Conservation (phyloP, 2,888 invertebrate genomes). For the Gonocerus acuteangulatus region DNA sequence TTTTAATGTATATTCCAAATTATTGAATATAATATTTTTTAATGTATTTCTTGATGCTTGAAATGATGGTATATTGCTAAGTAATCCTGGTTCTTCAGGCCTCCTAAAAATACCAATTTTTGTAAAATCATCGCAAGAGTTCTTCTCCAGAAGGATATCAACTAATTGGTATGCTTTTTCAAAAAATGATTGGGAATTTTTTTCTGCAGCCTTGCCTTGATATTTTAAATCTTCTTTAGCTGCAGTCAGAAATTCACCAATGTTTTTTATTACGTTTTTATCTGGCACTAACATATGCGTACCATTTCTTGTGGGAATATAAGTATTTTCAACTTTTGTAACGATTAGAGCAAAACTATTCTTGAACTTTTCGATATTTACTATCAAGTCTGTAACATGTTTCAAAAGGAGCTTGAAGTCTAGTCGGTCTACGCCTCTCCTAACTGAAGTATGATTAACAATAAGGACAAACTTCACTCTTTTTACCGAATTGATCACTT, state of each 20-base stretch:
- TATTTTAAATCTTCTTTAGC: not conserved
- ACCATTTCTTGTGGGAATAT: not conserved
- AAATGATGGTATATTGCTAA: not conserved
- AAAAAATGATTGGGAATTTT: not conserved
- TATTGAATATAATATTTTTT: not conserved
- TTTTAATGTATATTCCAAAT: not conserved
- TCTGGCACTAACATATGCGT: not conserved
- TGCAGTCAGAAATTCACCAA: not conserved
- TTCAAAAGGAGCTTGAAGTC: not conserved
- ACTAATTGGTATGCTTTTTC: not conserved
- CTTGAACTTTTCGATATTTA: not conserved
- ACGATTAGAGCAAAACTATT: conserved; percentile 13
- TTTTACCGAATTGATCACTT: not conserved
- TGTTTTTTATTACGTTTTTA: not conserved
- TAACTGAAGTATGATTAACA: conserved; percentile 1
- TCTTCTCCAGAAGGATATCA: not conserved
- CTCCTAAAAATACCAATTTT: conserved; percentile 9
- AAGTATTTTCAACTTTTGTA: conserved; percentile 10
- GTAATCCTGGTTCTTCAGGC: not conserved
- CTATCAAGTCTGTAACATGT: not conserved
- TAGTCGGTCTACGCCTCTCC: not conserved
- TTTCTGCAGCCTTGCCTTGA: not conserved
- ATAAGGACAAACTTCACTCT: conserved; percentile 1
- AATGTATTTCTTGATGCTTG: not conserved
- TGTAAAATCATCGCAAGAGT: not conserved